Percentiles rank a stretch among this genome's conserved stretches.
Evolutionary conservation across 1,140 invertebrate species (phyloP).

Genomic region (Atta colombica): DNA sequence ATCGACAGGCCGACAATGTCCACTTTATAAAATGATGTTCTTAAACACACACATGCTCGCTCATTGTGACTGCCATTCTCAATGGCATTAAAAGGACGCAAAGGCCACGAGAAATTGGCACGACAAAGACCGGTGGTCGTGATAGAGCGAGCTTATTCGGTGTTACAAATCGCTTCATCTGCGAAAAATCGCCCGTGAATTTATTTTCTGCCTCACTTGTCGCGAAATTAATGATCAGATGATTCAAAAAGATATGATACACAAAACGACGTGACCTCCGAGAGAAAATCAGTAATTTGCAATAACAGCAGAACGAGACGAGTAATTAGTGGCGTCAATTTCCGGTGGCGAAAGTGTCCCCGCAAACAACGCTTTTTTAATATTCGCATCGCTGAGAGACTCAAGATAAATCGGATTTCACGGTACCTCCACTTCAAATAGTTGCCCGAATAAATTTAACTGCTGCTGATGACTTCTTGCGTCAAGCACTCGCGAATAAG

Average conservation of each 20-base stretch:
- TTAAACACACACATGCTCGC: slow-evolving; percentile 23
- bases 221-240: slow-evolving; percentile 25
- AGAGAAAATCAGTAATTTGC: slow-evolving; percentile 33
- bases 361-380: slow-evolving; percentile 19
- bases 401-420: slow-evolving; percentile 40
- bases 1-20: slow-evolving; percentile 16
- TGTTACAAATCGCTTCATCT: slow-evolving; percentile 43
- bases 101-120: slow-evolving; percentile 26
- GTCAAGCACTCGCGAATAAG: not conserved
- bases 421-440: not conserved
- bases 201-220: slow-evolving; percentile 26
- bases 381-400: not conserved
- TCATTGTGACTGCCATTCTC: slow-evolving; percentile 40
- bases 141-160: slow-evolving; percentile 58
- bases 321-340: slow-evolving; percentile 48
- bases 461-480: not conserved
- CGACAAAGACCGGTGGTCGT: slow-evolving; percentile 26
- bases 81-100: slow-evolving; percentile 67
- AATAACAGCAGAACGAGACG: not conserved
- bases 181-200: slow-evolving; percentile 27
- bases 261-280: not conserved
- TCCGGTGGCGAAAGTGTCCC: slow-evolving; percentile 32
- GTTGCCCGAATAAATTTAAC: not conserved
- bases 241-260: not conserved
- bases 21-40: not conserved